Evolutionary conservation across 1,140 invertebrate species (phyloP).

Genomic region (Drosophila prosaltans): DNA sequence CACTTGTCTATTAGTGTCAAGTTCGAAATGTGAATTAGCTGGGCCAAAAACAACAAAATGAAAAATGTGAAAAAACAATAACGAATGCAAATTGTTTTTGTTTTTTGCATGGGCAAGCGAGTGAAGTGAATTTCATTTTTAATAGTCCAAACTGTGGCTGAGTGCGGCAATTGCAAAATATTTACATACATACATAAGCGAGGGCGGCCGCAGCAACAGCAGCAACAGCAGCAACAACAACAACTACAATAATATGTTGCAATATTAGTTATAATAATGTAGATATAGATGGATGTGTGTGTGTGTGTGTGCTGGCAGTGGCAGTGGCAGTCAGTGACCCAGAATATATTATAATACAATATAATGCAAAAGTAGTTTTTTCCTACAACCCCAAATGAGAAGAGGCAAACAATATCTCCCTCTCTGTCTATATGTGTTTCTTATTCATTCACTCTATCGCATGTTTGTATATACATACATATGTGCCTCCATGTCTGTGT

Average conservation of each 20-base stretch:
- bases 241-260: slow-evolving; percentile 40
- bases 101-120: slow-evolving; percentile 40
- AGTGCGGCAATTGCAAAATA: slow-evolving; percentile 53
- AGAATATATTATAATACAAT: slow-evolving; percentile 49
- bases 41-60: slow-evolving; percentile 32
- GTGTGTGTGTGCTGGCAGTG: slow-evolving; percentile 2
- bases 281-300: slow-evolving; percentile 39
- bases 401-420: background rate
- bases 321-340: slow-evolving; percentile 73
- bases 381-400: slow-evolving; percentile 33
- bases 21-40: slow-evolving; percentile 70
- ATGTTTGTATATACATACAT: background rate
- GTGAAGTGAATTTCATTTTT: slow-evolving; percentile 47
- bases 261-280: slow-evolving; percentile 48
- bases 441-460: background rate
- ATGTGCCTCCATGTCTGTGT: slow-evolving; percentile 10
- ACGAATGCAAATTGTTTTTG: slow-evolving; percentile 70
- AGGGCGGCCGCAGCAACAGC: slow-evolving; percentile 20
- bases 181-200: slow-evolving; percentile 28
- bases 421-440: background rate
- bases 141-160: slow-evolving; percentile 57
- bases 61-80: slow-evolving; percentile 16
- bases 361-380: slow-evolving; percentile 73
- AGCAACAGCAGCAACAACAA: background rate
- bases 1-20: slow-evolving; percentile 73